Base-by-base conservation (phyloP, 2,113 vertebrate genomes). In the Brachypteracias leptosomus region DNA sequence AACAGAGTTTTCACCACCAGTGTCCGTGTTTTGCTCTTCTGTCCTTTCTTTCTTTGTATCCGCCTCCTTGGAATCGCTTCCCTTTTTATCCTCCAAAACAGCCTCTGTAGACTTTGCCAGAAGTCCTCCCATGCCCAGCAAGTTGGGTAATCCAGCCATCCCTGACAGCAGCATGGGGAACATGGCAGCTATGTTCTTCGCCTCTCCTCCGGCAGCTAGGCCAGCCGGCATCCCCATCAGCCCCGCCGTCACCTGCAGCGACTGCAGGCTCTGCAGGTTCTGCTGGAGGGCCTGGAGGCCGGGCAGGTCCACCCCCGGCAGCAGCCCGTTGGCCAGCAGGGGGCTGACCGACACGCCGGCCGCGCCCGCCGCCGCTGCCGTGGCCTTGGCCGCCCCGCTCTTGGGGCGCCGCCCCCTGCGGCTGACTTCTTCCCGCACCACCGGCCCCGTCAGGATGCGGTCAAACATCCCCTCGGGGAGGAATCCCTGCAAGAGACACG, bases 81-180 rank as follows among this genome's bases (percentile, higher is more conserved):
- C 98, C 97, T 98, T 98, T 87, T 98, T 98, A 38, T 98, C 98
- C 93, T 99, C 99, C 1, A 97, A 94, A 79, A 94, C 51, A 26
- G 98, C 85, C 61, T 99, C 99, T 33, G 98, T 61, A 61, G 98
- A 86, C 92, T 99, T 99, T 25, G 98, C 96, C 7, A 99, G 95
- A 74, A 99, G 96, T 70, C 98, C 98, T 88, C 98, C 98, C 98
- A 99, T 98, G 78, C 99, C 98, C 40, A 99, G 93, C 80, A 99
- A 95, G 97, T 99, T 99, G n/a, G 99, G 99, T 93, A 99, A 97
- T 22, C 99, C 99, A 16, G 99, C 97, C 99, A 99, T 99, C 75
- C 99, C 99, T 4, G 99, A 99, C 31, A 99, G 98, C 97, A 99
- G 98, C 99, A 99, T 99, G 96, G 99, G 99, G 97, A 99, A 99